Evolutionary conservation across 2,797 vertebrate genomes (phyloP).

Genomic region (Phylloscopus collybita): DNA sequence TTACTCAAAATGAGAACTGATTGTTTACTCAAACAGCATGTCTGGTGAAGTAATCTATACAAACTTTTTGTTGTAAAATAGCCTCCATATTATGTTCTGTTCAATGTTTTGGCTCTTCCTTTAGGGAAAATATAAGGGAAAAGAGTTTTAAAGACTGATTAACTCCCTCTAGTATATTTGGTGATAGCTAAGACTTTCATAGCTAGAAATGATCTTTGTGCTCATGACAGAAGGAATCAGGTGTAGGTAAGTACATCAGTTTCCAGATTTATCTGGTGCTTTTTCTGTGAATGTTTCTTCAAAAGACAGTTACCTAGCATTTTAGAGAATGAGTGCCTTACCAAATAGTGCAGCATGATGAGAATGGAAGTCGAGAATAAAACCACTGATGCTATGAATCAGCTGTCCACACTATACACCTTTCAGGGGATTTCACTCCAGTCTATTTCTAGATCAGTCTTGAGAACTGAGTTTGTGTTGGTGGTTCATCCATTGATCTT

Average conservation of each 20-base stretch:
- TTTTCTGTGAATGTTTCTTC: not conserved
- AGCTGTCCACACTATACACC: not conserved
- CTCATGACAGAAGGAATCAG: not conserved
- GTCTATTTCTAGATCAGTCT: not conserved
- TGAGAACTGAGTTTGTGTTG: not conserved
- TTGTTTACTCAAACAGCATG: not conserved
- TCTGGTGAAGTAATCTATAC: not conserved
- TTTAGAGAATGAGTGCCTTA: not conserved
- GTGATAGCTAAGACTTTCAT: not conserved
- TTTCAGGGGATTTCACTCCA: not conserved
- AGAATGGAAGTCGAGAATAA: not conserved
- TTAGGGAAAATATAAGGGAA: not conserved
- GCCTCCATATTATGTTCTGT: not conserved
- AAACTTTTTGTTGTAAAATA: not conserved
- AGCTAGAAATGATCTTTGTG: not conserved
- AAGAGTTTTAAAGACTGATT: not conserved
- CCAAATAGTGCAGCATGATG: not conserved
- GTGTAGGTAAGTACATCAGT: not conserved
- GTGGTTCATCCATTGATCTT: not conserved
- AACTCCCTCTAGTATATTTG: not conserved
- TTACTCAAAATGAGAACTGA: not conserved
- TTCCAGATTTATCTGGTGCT: not conserved
- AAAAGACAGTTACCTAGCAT: not conserved
- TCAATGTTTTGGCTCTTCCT: not conserved
- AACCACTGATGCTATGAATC: not conserved